phyloP scores from a whole-genome alignment of 2,888 invertebrate species.

The Cerastis leucographa region DNA sequence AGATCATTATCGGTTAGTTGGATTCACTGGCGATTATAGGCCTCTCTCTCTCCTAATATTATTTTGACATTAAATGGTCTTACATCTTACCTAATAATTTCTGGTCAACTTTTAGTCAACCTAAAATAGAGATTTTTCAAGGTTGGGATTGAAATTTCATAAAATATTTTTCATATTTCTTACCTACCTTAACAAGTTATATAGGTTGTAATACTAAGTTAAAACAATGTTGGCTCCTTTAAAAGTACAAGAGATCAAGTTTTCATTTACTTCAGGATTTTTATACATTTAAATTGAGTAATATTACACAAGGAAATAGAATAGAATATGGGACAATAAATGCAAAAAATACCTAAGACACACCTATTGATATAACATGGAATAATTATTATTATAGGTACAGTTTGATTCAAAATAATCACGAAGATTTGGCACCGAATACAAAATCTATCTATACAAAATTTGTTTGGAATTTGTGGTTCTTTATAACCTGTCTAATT shows the following conservation, averaged over 20 bases:
- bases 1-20: slow-evolving; percentile 45
- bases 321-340: slow-evolving; percentile 39
- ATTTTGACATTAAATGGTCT: slow-evolving; percentile 59
- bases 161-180: slow-evolving; percentile 55
- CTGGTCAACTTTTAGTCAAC: slow-evolving; percentile 66
- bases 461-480: slow-evolving; percentile 15
- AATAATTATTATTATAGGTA: slow-evolving; percentile 46
- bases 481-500: background rate
- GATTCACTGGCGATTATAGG: slow-evolving; percentile 51
- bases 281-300: slow-evolving; percentile 29
- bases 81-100: slow-evolving; percentile 62
- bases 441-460: slow-evolving; percentile 46
- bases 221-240: slow-evolving; percentile 60
- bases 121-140: slow-evolving; percentile 55
- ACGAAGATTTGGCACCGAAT: slow-evolving; percentile 58
- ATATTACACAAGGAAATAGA: slow-evolving; percentile 34
- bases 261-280: slow-evolving; percentile 31
- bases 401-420: slow-evolving; percentile 39
- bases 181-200: slow-evolving; percentile 43
- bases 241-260: slow-evolving; percentile 60
- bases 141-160: slow-evolving; percentile 49
- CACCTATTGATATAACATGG: slow-evolving; percentile 33
- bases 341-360: slow-evolving; percentile 52
- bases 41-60: slow-evolving; percentile 57
- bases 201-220: slow-evolving; percentile 48